phyloP scores from a whole-genome alignment of 1,140 invertebrate genomes.

The Halesus radiatus region DNA sequence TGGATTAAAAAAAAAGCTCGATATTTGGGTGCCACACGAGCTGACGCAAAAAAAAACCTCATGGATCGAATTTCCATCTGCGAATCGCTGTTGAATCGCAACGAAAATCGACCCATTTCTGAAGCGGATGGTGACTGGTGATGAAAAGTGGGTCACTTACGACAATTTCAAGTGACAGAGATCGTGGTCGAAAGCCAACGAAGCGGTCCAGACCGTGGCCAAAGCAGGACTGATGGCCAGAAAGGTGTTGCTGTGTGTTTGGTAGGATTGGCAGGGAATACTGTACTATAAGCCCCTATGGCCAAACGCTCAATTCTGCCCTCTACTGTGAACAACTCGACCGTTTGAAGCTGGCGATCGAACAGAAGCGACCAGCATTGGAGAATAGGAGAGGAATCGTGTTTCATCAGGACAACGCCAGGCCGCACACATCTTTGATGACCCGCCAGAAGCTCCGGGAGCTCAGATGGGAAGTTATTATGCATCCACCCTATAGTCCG shows the following conservation, averaged over 20 bases:
- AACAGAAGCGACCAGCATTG: conserved; percentile 17
- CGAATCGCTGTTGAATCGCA: conserved; percentile 13
- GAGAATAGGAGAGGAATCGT: conserved; percentile 19
- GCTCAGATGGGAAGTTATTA: conserved; percentile 1
- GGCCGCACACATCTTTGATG: conserved; percentile 22
- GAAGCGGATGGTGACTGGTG: conserved; percentile 25
- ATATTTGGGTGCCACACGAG: conserved; percentile 17
- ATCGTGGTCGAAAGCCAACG: conserved; percentile 21
- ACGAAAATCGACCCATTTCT: too few species aligned
- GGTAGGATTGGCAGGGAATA: too few species aligned
- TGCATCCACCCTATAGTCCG: neutral
- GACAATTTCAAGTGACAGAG: conserved; percentile 11
- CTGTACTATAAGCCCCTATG: too few species aligned
- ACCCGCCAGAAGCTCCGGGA: conserved; percentile 16
- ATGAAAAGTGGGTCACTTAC: conserved; percentile 24
- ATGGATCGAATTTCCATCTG: conserved; percentile 14
- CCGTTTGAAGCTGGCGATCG: conserved; percentile 12
- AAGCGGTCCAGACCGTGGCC: conserved; percentile 10
- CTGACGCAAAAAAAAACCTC: conserved; percentile 24
- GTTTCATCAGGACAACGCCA: conserved; percentile 23
- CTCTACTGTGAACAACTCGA: conserved; percentile 23
- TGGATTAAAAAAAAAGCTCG: conserved; percentile 8
- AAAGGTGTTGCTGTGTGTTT: too few species aligned
- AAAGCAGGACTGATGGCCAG: too few species aligned
- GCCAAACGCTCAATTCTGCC: too few species aligned